A percentile compares a stretch with the other conserved stretches of the same genome.
These are phyloP conservation scores for Poicephalus meyeri DNA, from an alignment of 2,113 vertebrate species.

Conservation along the genomic window DNA sequence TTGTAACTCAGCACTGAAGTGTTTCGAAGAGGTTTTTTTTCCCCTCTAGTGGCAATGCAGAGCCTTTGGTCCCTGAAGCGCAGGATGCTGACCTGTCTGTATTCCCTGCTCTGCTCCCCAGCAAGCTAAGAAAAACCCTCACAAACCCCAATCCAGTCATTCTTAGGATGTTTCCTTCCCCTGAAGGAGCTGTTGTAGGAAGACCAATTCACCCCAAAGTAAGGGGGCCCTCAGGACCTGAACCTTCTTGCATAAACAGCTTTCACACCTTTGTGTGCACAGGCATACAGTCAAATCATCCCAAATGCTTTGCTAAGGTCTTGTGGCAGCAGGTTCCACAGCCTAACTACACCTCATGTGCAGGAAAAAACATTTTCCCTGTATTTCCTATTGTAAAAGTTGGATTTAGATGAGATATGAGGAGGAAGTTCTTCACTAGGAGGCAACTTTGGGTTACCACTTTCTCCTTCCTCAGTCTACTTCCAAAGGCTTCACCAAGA, in stretches of 20 bases:
- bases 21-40: neutral
- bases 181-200: neutral
- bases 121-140: neutral
- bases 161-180: neutral
- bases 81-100: neutral
- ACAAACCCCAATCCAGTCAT: neutral
- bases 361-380: neutral
- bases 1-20: neutral
- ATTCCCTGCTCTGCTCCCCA: neutral
- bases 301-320: neutral
- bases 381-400: neutral
- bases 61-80: neutral
- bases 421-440: neutral
- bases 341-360: fast-evolving
- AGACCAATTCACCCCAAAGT: neutral
- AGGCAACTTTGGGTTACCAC: neutral
- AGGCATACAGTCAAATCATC: neutral
- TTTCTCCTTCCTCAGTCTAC: neutral
- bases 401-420: neutral
- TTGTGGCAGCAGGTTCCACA: neutral
- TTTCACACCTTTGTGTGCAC: neutral
- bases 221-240: neutral
- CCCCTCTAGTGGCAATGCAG: neutral
- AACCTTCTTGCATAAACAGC: neutral
- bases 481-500: neutral